Evolutionary conservation across 2,888 invertebrate species (phyloP).

Genomic region (Chaitophorus viminalis): DNA sequence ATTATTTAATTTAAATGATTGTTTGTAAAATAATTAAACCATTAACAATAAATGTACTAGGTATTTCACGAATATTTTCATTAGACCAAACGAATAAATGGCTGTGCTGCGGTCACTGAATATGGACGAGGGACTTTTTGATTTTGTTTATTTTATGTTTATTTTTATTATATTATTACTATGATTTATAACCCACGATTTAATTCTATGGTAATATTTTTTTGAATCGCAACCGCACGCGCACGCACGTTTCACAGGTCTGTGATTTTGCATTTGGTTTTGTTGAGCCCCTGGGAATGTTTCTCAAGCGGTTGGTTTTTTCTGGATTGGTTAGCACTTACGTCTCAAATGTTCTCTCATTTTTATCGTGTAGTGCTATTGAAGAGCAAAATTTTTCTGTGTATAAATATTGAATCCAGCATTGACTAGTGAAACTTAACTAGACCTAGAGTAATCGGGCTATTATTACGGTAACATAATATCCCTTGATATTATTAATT

Average conservation of each 20-base stretch:
- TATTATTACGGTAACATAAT: too few relatives aligned
- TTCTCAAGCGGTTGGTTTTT: conserved; percentile 1
- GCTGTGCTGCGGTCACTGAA: neutral
- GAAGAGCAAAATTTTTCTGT: neutral
- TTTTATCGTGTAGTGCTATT: neutral
- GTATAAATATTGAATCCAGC: too few relatives aligned
- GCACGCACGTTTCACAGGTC: neutral
- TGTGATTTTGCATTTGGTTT: neutral
- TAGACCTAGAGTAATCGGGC: too few relatives aligned
- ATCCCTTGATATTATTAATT: too few relatives aligned
- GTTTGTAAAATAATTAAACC: too few relatives aligned
- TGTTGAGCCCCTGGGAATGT: conserved; percentile 10
- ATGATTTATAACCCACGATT: neutral
- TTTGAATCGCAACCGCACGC: neutral
- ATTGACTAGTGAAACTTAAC: too few relatives aligned
- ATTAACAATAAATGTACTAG: neutral
- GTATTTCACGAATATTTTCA: neutral
- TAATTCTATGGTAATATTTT: neutral
- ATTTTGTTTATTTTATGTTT: neutral
- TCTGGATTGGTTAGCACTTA: neutral
- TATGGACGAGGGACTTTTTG: neutral
- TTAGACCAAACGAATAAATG: neutral
- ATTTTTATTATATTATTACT: neutral
- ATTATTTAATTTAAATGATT: too few relatives aligned
- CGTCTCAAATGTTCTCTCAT: neutral